Evolutionary conservation across 2,113 vertebrate species (phyloP), one percentile per base, ranked within the genome.

Genomic region (Thamnaconus septentrionalis): DNA sequence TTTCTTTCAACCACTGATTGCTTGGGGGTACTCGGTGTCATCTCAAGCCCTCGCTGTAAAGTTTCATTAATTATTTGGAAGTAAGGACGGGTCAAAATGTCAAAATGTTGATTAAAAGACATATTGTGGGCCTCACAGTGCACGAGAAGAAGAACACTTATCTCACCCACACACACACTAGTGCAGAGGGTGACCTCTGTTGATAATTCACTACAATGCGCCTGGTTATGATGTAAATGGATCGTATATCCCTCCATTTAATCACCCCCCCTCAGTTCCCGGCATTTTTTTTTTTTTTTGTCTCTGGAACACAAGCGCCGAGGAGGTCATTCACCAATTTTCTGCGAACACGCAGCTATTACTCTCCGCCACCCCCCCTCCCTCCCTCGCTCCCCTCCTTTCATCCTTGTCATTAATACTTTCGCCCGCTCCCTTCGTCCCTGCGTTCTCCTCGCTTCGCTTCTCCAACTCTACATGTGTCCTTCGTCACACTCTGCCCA

Each of bases 181-280:
- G 41, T 53, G 64, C 48, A 48, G 8, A 60, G 61, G 64, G 66
- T 74, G 85, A 82, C 81, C 75, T 80, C 66, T 10, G 42, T 7
- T 60, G 52, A 82, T 66, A 75, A 79, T 72, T 41, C 64, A 66
- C 56, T 62, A 78, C 77, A 75, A 63, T 86, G 68, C 67, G 79
- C 60, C 66, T 88, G 76, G 64, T 69, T 81, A 78, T 86, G 74
- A 84, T 82, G 71, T 76, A 75, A 85, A 84, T 84, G 77, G 64
- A 64, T 84, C 79, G 63, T 71, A 73, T 73, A 60, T 49, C 69
- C 18, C 61, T 71, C 74, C 75, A 81, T 61, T 79, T 85, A 82
- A 85, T 88, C 79, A 88, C 56, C 73, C 59, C 73, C 59, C 66
- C 63, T 67, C 53, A 48, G 57, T 54, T 56, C 47, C 0, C 3